These are phyloP conservation scores for Caenorhabditis doughertyi DNA, from an alignment of 2,888 invertebrate genomes.

Conservation along the genomic window DNA sequence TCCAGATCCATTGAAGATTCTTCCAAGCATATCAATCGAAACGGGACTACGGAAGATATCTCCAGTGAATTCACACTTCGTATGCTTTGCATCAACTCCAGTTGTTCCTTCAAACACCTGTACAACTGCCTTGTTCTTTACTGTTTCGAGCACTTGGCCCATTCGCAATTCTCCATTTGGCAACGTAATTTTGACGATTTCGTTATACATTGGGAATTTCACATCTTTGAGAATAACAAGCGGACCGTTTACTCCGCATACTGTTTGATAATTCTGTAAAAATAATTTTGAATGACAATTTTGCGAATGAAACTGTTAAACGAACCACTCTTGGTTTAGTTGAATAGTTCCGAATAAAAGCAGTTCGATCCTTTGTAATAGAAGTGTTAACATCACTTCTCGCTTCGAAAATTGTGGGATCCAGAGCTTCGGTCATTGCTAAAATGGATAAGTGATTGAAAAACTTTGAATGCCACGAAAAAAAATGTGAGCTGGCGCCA, in stretches of 20 bases:
- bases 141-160: constrained; percentile 96
- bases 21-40: constrained; percentile 98
- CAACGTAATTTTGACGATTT: constrained; percentile 95
- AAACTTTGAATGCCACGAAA: not conserved
- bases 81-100: constrained; percentile 98
- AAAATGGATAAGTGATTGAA: not conserved
- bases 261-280: constrained; percentile 90
- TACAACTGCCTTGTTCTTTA: constrained; percentile 97
- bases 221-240: constrained; percentile 98
- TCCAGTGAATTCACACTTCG: constrained; percentile 98
- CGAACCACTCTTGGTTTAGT: constrained; percentile 89
- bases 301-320: not conserved
- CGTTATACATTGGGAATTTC: constrained; percentile 98
- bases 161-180: constrained; percentile 95
- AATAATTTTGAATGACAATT: not conserved
- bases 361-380: constrained; percentile 73
- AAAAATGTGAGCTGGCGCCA: constrained; percentile 2
- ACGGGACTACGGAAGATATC: constrained; percentile 98
- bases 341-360: constrained; percentile 90
- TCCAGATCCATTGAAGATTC: constrained; percentile 99
- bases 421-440: constrained; percentile 23
- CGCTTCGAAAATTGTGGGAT: constrained; percentile 18
- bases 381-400: constrained; percentile 62
- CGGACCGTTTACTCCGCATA: constrained; percentile 98
- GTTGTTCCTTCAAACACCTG: constrained; percentile 95